Evolutionary conservation across 2,113 vertebrate genomes (phyloP).

Genomic region (Cervus canadensis): DNA sequence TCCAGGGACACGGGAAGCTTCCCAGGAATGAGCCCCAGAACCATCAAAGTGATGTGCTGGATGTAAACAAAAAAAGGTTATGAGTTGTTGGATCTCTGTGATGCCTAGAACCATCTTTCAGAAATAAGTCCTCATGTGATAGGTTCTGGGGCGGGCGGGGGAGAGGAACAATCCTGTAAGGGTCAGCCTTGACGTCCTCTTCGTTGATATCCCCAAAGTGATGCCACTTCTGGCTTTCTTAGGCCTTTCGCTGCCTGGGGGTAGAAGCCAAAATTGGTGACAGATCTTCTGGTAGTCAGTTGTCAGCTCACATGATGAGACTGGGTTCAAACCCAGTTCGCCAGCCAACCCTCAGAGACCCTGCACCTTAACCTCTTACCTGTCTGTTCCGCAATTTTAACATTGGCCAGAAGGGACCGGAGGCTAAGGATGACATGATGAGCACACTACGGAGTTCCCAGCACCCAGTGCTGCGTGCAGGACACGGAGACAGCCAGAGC

Average conservation of each 20-base stretch:
- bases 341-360: no score
- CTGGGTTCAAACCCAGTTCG: neutral
- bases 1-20: neutral
- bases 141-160: fast-evolving
- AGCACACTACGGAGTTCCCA: fast-evolving
- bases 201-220: neutral
- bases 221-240: neutral
- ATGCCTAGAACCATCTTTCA: neutral
- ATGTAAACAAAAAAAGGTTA: neutral
- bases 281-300: neutral
- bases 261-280: no score
- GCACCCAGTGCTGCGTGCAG: fast-evolving
- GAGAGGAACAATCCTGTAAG: no score
- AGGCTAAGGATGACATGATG: neutral
- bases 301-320: fast-evolving
- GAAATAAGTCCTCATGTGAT: neutral
- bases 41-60: neutral
- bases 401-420: neutral
- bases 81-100: no score
- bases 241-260: neutral
- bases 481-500: neutral
- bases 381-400: neutral
- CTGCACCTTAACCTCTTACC: neutral
- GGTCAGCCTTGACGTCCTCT: neutral
- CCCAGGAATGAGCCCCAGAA: neutral